These are phyloP conservation scores for Balanococcus diminutus DNA, from an alignment of 2,888 invertebrate species.

Conservation along the genomic window DNA sequence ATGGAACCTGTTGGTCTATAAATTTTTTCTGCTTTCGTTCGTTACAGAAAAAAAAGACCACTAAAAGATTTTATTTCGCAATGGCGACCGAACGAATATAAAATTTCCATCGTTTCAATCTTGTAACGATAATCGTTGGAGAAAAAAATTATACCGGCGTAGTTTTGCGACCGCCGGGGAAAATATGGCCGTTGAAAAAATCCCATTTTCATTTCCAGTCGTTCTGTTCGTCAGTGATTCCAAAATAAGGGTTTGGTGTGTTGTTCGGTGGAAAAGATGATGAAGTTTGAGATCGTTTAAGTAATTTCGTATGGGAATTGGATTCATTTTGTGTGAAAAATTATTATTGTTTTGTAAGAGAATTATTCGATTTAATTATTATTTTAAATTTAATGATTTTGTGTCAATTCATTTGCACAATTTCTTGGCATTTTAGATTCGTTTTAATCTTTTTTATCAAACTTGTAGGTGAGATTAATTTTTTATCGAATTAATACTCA, in stretches of 20 bases:
- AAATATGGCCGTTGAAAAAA: not conserved
- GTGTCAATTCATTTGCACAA: no score
- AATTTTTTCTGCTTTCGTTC: not conserved
- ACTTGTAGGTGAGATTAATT: no score
- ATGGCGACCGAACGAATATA: not conserved
- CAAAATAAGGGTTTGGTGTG: not conserved
- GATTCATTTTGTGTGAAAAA: no score
- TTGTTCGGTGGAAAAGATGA: no score
- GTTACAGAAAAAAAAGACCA: not conserved
- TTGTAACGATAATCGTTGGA: not conserved
- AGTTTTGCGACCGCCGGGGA: not conserved
- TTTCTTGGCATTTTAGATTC: no score
- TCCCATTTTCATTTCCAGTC: not conserved
- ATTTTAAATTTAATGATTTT: no score
- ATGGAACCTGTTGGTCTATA: not conserved
- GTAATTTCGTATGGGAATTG: no score
- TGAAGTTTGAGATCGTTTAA: no score
- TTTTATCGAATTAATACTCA: no score
- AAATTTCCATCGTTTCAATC: not conserved
- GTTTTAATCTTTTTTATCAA: no score
- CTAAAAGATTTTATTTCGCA: not conserved
- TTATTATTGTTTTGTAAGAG: no score
- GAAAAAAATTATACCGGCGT: not conserved
- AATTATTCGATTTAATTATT: no score
- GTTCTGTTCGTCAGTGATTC: not conserved